Evolutionary conservation across 1,140 invertebrate genomes (phyloP).

Genomic region (Lepidurus packardi): DNA sequence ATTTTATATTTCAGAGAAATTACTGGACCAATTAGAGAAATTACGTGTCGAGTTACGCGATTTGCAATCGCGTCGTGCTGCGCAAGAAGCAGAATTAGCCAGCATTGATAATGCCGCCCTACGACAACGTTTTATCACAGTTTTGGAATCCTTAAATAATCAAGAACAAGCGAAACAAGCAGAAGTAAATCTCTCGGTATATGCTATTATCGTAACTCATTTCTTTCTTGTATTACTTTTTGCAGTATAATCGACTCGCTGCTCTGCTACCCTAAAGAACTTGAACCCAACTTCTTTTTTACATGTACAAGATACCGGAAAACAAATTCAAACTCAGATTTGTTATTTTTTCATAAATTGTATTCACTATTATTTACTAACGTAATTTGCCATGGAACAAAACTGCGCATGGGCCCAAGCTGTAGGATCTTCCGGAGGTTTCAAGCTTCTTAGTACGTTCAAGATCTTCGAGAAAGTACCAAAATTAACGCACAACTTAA

Average conservation of each 20-base stretch:
- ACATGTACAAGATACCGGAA: background rate
- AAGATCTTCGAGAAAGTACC: background rate
- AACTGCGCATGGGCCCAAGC: background rate
- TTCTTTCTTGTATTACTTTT: background rate
- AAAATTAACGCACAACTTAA: background rate
- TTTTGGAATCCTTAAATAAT: slow-evolving; percentile 65
- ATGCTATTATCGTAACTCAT: background rate
- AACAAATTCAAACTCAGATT: background rate
- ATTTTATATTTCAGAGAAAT: slow-evolving; percentile 40
- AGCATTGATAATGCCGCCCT: slow-evolving; percentile 80
- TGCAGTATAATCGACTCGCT: slow-evolving; percentile 33
- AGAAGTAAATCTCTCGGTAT: slow-evolving; percentile 51
- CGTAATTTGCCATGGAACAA: background rate
- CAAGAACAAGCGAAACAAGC: slow-evolving; percentile 74
- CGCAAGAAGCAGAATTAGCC: slow-evolving; percentile 74
- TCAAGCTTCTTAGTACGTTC: background rate
- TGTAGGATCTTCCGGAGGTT: background rate
- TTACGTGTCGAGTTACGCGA: slow-evolving; percentile 60
- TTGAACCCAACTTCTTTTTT: background rate
- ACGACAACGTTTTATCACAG: slow-evolving; percentile 71
- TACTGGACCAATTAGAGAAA: slow-evolving; percentile 41
- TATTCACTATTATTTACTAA: background rate
- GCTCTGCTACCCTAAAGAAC: slow-evolving; percentile 24
- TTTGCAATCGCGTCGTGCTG: slow-evolving; percentile 60
- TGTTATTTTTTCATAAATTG: background rate